phyloP scores from a whole-genome alignment of 2,113 vertebrate species.

The Eonycteris spelaea region DNA sequence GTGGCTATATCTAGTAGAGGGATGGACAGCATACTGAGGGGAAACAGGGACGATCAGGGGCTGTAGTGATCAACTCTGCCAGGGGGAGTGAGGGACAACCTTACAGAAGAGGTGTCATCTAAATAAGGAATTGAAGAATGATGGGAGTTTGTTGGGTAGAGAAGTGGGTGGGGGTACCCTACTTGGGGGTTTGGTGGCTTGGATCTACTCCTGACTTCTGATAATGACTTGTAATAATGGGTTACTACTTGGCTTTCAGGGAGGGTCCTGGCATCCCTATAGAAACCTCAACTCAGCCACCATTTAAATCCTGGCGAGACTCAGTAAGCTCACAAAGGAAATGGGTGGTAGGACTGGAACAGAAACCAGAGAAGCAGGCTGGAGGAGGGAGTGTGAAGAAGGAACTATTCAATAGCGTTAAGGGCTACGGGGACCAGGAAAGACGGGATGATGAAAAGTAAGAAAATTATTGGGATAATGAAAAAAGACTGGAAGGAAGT shows the following conservation, averaged over 20 bases:
- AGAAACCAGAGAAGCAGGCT: neutral
- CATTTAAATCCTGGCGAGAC: neutral
- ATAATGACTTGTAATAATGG: neutral
- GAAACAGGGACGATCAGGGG: neutral
- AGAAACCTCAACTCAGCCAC: neutral
- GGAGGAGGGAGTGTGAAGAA: neutral
- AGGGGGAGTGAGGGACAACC: neutral
- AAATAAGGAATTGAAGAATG: neutral
- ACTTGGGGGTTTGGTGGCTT: neutral
- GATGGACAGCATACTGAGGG: neutral
- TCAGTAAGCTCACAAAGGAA: neutral
- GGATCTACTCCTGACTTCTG: neutral
- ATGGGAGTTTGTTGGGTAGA: neutral
- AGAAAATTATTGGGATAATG: neutral
- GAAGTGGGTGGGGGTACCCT: neutral
- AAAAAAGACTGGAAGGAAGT: constrained; percentile 54
- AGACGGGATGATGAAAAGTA: neutral
- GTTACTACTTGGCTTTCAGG: neutral
- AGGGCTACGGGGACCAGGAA: neutral
- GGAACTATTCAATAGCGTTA: neutral
- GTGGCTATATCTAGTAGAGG: neutral
- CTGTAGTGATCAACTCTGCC: neutral
- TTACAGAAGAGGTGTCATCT: neutral
- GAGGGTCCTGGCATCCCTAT: neutral
- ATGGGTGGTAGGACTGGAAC: neutral